Evolutionary conservation across 1,140 invertebrate species (phyloP), one percentile per base, ranked within the genome.

Genomic region (Aphis gossypii): DNA sequence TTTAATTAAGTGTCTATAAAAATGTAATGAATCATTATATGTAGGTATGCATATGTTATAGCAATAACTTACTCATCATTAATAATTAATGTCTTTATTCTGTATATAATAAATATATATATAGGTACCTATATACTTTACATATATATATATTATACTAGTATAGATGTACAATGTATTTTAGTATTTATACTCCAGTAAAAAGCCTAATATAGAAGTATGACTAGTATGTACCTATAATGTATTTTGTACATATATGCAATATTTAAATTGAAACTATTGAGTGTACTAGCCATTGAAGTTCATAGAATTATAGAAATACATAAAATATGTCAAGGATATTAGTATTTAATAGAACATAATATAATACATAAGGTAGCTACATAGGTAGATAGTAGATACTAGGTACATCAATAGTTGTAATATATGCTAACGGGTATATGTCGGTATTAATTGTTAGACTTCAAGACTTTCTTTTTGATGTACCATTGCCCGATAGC

Each of bases 291-390:
- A 35, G 35, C 35, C 35, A 82, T 21, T 38, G 76, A 35, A 82
- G 76, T 38, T 82, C 20, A 25, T 68, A 68, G 56, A 60, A 30
- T 60, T 30, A 60, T 60, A 84, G 8, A 84, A 84, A 84, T 82
- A 82, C n/a, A 84, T 41, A 84, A 84, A 84, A 84, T 44, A 84
- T 44, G 83, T 84, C 83, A 84, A 84, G 83, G 83, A 84, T 84
- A 84, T 44, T 4, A 9, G 21, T 84, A 14, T 84, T 84, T 38
- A 84, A 84, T 41, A 84, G 20, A 84, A 30, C 20, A 82, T 35
- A 8, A 82, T 35, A 8, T 82, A 82, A 82, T 82, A 82, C 35
- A n/a, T 35, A 68, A 68, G 11, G 38, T 21, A 82, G 14, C n/a
- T 5, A 82, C 83, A 44, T 44, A 84, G 21, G 11, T 84, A 41